Evolutionary conservation across 2,113 vertebrate species (phyloP).

Genomic region (Nestor notabilis): DNA sequence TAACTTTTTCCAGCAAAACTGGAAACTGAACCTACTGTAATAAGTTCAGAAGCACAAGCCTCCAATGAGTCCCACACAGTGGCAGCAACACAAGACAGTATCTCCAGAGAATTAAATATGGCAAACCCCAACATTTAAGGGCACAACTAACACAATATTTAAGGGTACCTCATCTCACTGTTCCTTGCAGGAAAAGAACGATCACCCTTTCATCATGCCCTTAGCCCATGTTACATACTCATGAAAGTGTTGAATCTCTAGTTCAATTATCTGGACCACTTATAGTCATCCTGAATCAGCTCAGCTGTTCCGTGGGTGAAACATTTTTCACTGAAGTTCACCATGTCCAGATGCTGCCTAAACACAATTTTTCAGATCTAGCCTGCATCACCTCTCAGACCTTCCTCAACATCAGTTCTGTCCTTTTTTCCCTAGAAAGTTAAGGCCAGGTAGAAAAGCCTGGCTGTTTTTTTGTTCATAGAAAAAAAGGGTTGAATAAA

Average conservation of each 20-base stretch:
- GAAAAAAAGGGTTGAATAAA: neutral
- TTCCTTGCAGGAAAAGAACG: neutral
- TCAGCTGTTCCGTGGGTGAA: neutral
- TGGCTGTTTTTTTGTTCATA: neutral
- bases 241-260: neutral
- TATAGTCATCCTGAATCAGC: neutral
- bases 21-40: neutral
- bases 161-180: neutral
- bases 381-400: neutral
- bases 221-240: neutral
- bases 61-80: neutral
- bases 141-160: neutral
- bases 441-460: neutral
- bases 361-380: neutral
- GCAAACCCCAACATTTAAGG: neutral
- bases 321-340: neutral
- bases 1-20: neutral
- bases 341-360: neutral
- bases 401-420: neutral
- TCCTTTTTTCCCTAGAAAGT: neutral
- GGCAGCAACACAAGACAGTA: neutral
- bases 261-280: neutral
- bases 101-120: neutral
- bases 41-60: neutral
- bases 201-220: neutral